Evolutionary conservation across 92 coral and sea anemone genomes (phyloP), one percentile per base, ranked within the genome.

Genomic region (Muricea muricata): DNA sequence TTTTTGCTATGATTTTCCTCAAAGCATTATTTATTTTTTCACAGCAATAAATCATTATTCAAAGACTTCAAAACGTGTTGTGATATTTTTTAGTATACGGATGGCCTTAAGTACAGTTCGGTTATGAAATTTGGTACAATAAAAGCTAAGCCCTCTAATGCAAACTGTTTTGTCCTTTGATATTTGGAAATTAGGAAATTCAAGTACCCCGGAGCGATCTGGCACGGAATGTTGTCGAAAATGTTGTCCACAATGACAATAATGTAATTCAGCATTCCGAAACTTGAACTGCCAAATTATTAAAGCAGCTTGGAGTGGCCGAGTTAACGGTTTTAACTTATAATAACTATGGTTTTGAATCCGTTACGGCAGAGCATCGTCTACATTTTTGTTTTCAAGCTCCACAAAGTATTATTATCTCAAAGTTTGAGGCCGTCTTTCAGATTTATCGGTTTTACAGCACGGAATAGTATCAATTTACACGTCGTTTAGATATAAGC

Each of bases 191-290:
- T 41, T 46, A 52, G 48, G 80, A 47, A 75, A 75, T 75, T 48
- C 80, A 66, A 75, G 29, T 75, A 75, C 66, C 80, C 45, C 11
- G 37, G 17, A 18, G 24, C 80, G n/a, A 75, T 10, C 42, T 50
- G 80, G 65, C 57, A 75, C 29, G 39, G 57, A 29, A 28, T 29
- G 37, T 37, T 39, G 46, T 37, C 39, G 29, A 25, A 47, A 47
- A 4, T 75, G 18, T 24, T 29, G 24, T 57, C 23, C 48, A 26
- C 52, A 32, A 45, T 73, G 34, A 13, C 23, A 75, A 26, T 75
- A 32, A 45, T 73, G 34, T 28, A 75, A 26, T 73, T 45, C 34
- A 57, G 18, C 70, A 63, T 28, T 28, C 80, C 61, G 66, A 75
- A 47, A 73, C 79, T 42, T 50, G 61, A 73, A 73, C 60, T 73